Evolutionary conservation across 1,140 invertebrate species (phyloP).

Genomic region (Anoplolepis gracilipes): DNA sequence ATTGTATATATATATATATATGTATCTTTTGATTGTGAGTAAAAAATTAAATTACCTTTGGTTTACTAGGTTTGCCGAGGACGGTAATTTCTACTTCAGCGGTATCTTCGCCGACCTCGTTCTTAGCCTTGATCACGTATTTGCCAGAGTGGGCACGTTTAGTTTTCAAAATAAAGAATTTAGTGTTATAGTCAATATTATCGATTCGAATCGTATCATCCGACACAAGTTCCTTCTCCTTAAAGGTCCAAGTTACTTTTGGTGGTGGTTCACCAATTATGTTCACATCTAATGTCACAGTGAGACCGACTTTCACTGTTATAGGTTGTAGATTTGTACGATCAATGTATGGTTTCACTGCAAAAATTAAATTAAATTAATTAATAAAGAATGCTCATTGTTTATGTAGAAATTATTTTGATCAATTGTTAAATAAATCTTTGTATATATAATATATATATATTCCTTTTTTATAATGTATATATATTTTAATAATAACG

Average conservation of each 20-base stretch:
- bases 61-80: conserved; percentile 88
- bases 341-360: conserved; percentile 97
- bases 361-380: conserved; percentile 56
- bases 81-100: conserved; percentile 96
- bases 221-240: conserved; percentile 90
- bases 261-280: conserved; percentile 98
- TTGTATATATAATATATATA: neutral
- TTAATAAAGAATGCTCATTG: neutral
- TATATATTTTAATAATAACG: too few species aligned
- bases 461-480: neutral
- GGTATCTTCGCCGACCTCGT: conserved; percentile 97
- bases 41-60: conserved; percentile 76
- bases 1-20: neutral
- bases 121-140: conserved; percentile 96
- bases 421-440: neutral
- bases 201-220: conserved; percentile 92
- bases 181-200: conserved; percentile 96
- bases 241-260: conserved; percentile 95
- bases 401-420: neutral
- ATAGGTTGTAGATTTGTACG: conserved; percentile 94
- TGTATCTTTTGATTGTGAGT: neutral
- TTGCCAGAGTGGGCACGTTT: conserved; percentile 94
- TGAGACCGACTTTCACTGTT: conserved; percentile 96
- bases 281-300: conserved; percentile 96
- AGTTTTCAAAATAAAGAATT: conserved; percentile 94